phyloP scores from a whole-genome alignment of 2,797 vertebrate species.

The Alca torda region DNA sequence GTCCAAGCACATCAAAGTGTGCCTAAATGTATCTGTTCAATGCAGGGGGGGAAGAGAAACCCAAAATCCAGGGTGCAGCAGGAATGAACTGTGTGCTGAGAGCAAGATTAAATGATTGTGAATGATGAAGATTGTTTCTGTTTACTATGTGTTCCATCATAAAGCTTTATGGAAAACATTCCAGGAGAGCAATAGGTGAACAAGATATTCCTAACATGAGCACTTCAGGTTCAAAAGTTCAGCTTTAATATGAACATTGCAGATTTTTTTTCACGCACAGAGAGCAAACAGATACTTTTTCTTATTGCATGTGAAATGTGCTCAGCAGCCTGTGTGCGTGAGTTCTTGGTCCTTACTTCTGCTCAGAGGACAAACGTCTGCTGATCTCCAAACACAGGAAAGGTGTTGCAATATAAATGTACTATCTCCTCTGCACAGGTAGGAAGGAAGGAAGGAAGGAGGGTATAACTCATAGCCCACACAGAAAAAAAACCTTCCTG shows the following conservation, averaged over 20 bases:
- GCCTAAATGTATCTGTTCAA: background rate
- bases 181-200: slow-evolving; percentile 18
- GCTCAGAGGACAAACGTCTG: background rate
- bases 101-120: slow-evolving; percentile 1
- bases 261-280: background rate
- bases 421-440: background rate
- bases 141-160: slow-evolving; percentile 62
- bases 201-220: slow-evolving; percentile 1
- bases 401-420: background rate
- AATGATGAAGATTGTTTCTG: slow-evolving; percentile 28
- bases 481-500: background rate
- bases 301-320: background rate
- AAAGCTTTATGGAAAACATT: slow-evolving; percentile 60
- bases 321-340: background rate
- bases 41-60: background rate
- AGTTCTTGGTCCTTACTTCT: background rate
- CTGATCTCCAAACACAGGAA: background rate
- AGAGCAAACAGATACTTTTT: background rate
- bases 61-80: background rate
- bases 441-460: background rate
- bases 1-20: background rate
- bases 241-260: background rate
- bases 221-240: slow-evolving; percentile 53
- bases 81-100: background rate
- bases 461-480: background rate